phyloP scores from a whole-genome alignment of 2,888 invertebrate genomes.

The Meganola albula region DNA sequence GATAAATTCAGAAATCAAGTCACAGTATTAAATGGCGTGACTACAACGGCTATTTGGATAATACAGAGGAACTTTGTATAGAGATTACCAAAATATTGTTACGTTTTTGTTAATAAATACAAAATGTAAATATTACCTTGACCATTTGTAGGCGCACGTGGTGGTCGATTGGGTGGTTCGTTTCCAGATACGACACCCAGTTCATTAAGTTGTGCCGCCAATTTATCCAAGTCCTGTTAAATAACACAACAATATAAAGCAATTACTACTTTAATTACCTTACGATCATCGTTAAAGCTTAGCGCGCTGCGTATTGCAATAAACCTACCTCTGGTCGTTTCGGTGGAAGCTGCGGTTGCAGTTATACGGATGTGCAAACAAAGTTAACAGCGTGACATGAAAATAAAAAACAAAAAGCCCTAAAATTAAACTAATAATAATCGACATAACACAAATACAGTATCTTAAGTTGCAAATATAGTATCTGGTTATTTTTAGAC shows the following conservation, averaged over 20 bases:
- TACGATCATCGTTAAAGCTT: neutral
- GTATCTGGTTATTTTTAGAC: slow-evolving; percentile 1
- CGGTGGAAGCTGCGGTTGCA: slow-evolving; percentile 84
- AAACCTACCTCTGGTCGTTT: slow-evolving; percentile 94
- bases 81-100: no score
- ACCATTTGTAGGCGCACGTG: slow-evolving; percentile 66
- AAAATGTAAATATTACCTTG: no score
- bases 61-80: no score
- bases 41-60: no score
- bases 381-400: slow-evolving; percentile 74
- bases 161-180: slow-evolving; percentile 79
- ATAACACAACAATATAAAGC: slow-evolving; percentile 10
- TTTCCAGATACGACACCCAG: slow-evolving; percentile 88
- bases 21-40: no score
- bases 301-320: neutral
- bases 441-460: no score
- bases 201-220: slow-evolving; percentile 97
- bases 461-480: slow-evolving; percentile 16
- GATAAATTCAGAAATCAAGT: no score
- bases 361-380: slow-evolving; percentile 66
- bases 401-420: slow-evolving; percentile 66
- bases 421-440: slow-evolving; percentile 47
- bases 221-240: slow-evolving; percentile 93
- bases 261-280: neutral
- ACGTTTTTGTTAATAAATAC: no score